Base-by-base conservation (phyloP, 2,888 invertebrate species). In the Caenorhabditis macrosperma region DNA sequence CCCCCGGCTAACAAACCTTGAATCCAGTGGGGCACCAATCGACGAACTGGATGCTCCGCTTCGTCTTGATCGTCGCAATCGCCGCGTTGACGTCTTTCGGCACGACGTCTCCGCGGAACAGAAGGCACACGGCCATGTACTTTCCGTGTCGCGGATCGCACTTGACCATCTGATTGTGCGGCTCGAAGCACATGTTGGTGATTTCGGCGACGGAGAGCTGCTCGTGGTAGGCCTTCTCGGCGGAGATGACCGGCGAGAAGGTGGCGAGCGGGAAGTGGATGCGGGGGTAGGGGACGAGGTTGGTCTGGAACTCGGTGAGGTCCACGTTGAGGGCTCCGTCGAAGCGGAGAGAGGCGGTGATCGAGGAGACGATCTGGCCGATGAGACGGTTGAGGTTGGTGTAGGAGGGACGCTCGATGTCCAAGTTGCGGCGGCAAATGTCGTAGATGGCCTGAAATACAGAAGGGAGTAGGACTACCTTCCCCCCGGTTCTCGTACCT, bases 321-420 rank as follows among this genome's bases (percentile, higher is more conserved):
- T 96, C 96, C 79, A 96, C 96, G 92, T 96, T 96, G 84, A 96
- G 86, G 84, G 95, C 95, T 91, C 95, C 95, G 67, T 91, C 95
- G 93, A 96, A 96, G 88, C 96, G 94, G 88, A 96, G 93, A 48
- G 96, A 96, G 74, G 96, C 96, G 5, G 96, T 96, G 92, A 96
- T 96, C 71, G 95, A 91, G 26, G 92, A 92, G 17, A 89, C 87
- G 50, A 89, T 86, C 78, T 88, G 82, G 33, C 82, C 95, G 90
- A 98, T 96, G 89, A 97, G 93, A 90, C 97, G 93, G 93, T 98
- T 97, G 91, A 97, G 92, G 91, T 95, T 95, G 64, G 94, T 96
- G 91, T 95, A 95, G 89, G 95, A 94, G 0, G 95, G 95, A 50
- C 95, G 84, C 68, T 81, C 81, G 22, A 86, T 81, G 76, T 84